phyloP scores from a whole-genome alignment of 2,113 vertebrate genomes.

The Eurypyga helias region DNA sequence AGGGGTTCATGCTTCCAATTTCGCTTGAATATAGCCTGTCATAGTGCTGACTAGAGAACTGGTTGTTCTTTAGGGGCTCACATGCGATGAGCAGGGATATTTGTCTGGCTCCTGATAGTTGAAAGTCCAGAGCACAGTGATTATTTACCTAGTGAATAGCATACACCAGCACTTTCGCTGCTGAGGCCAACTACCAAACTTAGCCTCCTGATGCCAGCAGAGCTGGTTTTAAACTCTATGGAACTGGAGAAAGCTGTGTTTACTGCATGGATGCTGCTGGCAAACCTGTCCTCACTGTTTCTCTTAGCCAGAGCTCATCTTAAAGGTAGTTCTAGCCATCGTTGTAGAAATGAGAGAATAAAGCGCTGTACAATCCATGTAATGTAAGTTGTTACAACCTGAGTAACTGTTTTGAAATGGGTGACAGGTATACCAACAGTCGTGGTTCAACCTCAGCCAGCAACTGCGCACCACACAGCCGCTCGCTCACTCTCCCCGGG shows the following conservation, averaged over 20 bases:
- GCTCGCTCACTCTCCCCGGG: too few relatives aligned
- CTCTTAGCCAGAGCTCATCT: neutral
- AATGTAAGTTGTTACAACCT: neutral
- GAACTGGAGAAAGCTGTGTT: neutral
- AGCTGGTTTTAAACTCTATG: neutral
- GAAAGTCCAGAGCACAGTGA: neutral
- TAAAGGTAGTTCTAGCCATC: neutral
- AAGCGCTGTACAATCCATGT: neutral
- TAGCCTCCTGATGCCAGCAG: neutral
- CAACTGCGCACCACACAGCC: too few relatives aligned
- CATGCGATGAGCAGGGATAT: neutral
- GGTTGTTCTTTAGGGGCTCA: neutral
- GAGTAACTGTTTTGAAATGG: neutral
- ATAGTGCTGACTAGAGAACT: neutral
- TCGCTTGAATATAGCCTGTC: neutral
- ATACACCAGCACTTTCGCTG: neutral
- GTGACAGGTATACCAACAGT: accelerated
- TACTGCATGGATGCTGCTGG: neutral
- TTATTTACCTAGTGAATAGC: neutral
- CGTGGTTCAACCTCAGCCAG: too few relatives aligned
- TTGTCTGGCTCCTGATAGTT: neutral
- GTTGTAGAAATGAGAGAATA: neutral
- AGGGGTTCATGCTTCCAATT: neutral
- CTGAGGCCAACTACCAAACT: neutral
- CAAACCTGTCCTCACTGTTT: neutral